A percentile compares a stretch with the other conserved stretches of the same genome.
phyloP scores from a whole-genome alignment of 2,113 vertebrate species.

The Pygoscelis antarcticus region DNA sequence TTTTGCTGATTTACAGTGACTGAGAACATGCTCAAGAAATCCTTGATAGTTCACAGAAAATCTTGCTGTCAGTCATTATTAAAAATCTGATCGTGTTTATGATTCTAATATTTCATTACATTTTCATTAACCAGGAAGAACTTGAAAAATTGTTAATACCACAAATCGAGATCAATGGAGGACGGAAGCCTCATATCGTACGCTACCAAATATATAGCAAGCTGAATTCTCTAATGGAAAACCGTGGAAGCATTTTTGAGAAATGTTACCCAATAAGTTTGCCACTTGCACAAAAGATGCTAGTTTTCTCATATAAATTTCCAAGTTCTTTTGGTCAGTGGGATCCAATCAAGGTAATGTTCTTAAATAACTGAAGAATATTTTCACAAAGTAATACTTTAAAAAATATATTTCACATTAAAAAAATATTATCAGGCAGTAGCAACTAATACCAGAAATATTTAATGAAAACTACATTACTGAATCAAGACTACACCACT shows the following conservation, averaged over 20 bases:
- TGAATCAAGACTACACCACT: background rate
- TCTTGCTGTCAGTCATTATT: background rate
- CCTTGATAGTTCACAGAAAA: background rate
- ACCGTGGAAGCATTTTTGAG: slow-evolving; percentile 89
- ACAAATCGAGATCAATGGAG: slow-evolving; percentile 69
- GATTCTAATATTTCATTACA: slow-evolving; percentile 1
- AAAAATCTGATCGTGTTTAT: background rate
- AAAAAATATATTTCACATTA: background rate
- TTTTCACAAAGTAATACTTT: background rate
- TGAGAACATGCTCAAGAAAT: background rate
- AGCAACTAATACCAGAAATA: background rate
- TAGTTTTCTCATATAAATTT: slow-evolving; percentile 82
- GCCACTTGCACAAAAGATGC: slow-evolving; percentile 81
- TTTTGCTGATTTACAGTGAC: background rate
- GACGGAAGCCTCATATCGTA: slow-evolving; percentile 74
- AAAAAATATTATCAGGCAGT: background rate
- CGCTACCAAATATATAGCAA: slow-evolving; percentile 74
- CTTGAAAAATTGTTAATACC: slow-evolving; percentile 81
- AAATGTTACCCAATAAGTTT: slow-evolving; percentile 81
- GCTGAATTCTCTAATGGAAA: slow-evolving; percentile 79
- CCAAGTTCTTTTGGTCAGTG: slow-evolving; percentile 86
- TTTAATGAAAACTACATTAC: background rate
- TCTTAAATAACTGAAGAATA: background rate
- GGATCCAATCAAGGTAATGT: slow-evolving; percentile 89
- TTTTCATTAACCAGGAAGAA: slow-evolving; percentile 79